phyloP scores from a whole-genome alignment of 1,140 invertebrate genomes.

The Neocloeon triangulifer region DNA sequence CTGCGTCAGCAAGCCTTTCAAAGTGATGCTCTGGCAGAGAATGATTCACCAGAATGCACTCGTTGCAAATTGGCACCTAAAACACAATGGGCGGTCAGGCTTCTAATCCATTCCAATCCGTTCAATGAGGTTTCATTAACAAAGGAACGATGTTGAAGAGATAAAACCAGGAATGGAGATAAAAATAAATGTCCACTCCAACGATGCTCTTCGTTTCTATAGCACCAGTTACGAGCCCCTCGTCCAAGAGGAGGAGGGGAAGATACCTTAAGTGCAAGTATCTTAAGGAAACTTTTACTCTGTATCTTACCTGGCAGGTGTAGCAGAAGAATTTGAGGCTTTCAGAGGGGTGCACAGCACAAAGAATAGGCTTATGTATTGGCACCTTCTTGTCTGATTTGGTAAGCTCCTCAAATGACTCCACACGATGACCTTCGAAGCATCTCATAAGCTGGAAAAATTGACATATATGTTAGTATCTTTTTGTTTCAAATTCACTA shows the following conservation, averaged over 20 bases:
- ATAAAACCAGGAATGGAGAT: constrained; percentile 4
- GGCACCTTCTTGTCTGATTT: constrained; percentile 43
- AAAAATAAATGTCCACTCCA: constrained; percentile 3
- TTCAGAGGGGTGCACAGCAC: constrained; percentile 48
- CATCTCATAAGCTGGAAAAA: constrained; percentile 54
- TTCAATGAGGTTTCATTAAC: constrained; percentile 2
- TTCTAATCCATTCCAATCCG: not conserved
- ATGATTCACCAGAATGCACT: constrained; percentile 56
- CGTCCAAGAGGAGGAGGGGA: too few species aligned
- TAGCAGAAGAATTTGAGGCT: constrained; percentile 62
- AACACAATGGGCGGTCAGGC: not conserved
- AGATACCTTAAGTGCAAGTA: too few species aligned
- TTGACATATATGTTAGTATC: too few species aligned
- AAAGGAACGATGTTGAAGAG: constrained; percentile 1
- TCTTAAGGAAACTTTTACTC: constrained; percentile 1
- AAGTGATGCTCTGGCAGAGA: constrained; percentile 56
- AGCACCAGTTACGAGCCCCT: too few species aligned
- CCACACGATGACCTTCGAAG: constrained; percentile 77
- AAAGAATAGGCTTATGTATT: constrained; percentile 64
- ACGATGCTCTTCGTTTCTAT: too few species aligned
- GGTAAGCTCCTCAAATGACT: constrained; percentile 66
- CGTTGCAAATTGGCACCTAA: constrained; percentile 47
- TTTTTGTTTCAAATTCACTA: too few species aligned
- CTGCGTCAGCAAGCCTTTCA: constrained; percentile 49
- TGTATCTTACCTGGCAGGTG: constrained; percentile 40